Evolutionary conservation across 2,797 vertebrate species (phyloP).

Genomic region (Amblyopsis hoosieri): DNA sequence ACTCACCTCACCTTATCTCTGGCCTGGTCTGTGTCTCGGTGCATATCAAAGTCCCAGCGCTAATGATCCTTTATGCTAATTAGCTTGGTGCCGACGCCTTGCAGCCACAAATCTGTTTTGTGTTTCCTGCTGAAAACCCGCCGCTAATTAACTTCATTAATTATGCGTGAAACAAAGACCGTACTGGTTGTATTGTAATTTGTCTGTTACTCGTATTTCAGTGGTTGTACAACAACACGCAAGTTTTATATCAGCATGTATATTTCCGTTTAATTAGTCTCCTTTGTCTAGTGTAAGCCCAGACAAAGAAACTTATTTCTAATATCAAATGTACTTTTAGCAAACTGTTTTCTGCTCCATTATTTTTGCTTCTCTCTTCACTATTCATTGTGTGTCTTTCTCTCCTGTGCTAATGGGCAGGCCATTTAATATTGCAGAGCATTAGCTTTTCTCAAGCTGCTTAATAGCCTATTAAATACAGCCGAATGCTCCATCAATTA

Average conservation of each 20-base stretch:
- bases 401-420: slow-evolving; percentile 21
- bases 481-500: slow-evolving; percentile 31
- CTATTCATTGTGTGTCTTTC: slow-evolving; percentile 23
- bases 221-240: background rate
- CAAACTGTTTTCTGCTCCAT: slow-evolving; percentile 10
- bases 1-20: too few relatives aligned
- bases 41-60: background rate
- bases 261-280: background rate
- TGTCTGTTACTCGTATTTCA: background rate
- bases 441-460: slow-evolving; percentile 36
- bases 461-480: slow-evolving; percentile 41
- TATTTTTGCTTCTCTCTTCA: slow-evolving; percentile 12
- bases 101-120: too few relatives aligned
- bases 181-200: background rate
- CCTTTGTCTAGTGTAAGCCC: background rate
- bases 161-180: background rate
- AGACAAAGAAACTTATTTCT: background rate
- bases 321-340: slow-evolving; percentile 19
- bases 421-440: slow-evolving; percentile 36
- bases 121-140: too few relatives aligned
- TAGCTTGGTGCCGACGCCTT: background rate
- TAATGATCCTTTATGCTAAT: slow-evolving; percentile 35
- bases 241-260: background rate
- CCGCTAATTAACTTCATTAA: background rate
- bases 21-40: too few relatives aligned